phyloP scores from a whole-genome alignment of 1,140 invertebrate genomes.

The Drosophila aff. region DNA sequence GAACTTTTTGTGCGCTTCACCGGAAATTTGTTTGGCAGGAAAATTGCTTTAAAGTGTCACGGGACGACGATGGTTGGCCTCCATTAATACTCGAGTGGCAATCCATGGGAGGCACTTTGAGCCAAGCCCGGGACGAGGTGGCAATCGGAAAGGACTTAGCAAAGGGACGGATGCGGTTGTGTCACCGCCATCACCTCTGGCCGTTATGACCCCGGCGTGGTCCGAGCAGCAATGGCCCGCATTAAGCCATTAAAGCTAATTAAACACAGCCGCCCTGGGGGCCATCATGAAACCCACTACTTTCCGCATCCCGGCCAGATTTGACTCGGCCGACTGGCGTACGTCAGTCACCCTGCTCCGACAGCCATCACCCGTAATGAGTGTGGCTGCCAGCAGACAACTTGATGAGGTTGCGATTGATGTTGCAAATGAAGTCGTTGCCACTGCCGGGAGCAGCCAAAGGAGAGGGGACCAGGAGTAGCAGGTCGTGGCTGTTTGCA shows the following conservation, averaged over 20 bases:
- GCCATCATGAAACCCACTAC: constrained; percentile 9
- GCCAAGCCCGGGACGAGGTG: constrained; percentile 9
- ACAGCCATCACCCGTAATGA: constrained; percentile 60
- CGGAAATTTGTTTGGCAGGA: constrained; percentile 60
- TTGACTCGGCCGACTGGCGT: constrained; percentile 19
- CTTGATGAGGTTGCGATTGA: constrained; percentile 69
- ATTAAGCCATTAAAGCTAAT: constrained; percentile 80
- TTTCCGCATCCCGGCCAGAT: constrained; percentile 5
- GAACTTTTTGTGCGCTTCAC: constrained; percentile 60
- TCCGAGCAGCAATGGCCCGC: constrained; percentile 31
- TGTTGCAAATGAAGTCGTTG: constrained; percentile 69
- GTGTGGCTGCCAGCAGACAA: constrained; percentile 51
- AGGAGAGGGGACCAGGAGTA: not conserved
- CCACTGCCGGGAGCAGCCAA: constrained; percentile 15
- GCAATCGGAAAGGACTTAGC: constrained; percentile 36
- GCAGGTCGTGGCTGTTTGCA: constrained; percentile 12
- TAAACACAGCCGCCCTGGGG: constrained; percentile 43
- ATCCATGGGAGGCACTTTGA: constrained; percentile 2
- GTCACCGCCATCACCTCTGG: constrained; percentile 26
- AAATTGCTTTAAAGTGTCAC: constrained; percentile 69
- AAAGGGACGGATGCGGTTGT: constrained; percentile 3
- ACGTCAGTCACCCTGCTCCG: constrained; percentile 37
- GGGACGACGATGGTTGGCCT: constrained; percentile 19
- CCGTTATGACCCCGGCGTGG: constrained; percentile 24
- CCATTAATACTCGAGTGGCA: constrained; percentile 57